These are phyloP conservation scores for Drosophila athabasca DNA, from an alignment of 1,140 invertebrate species.

Conservation along the genomic window DNA sequence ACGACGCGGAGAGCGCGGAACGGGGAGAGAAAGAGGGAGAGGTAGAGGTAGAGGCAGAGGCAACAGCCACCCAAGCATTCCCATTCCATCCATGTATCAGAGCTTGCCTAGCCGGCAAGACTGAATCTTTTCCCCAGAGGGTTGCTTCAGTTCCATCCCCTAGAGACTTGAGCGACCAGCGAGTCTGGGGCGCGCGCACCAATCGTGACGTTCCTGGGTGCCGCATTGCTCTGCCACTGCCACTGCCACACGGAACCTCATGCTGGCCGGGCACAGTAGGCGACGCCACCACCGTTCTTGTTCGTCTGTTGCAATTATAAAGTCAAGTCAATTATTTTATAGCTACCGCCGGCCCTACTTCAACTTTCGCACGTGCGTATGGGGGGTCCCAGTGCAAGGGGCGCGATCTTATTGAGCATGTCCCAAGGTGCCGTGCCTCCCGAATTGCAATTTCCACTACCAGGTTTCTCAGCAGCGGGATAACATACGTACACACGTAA, in stretches of 20 bases:
- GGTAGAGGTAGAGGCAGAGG: neutral
- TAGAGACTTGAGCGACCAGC: constrained; percentile 29
- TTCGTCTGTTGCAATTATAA: constrained; percentile 67
- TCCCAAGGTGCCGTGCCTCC: constrained; percentile 46
- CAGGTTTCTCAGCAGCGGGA: constrained; percentile 77
- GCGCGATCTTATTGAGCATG: constrained; percentile 34
- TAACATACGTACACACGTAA: constrained; percentile 14
- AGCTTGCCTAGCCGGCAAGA: constrained; percentile 31
- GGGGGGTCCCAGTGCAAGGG: constrained; percentile 65
- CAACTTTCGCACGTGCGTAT: constrained; percentile 77
- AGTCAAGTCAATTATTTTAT: constrained; percentile 78
- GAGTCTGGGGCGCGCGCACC: constrained; percentile 51
- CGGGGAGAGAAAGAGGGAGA: constrained; percentile 1
- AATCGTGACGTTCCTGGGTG: constrained; percentile 68
- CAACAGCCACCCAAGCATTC: constrained; percentile 60
- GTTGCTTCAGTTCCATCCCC: constrained; percentile 64
- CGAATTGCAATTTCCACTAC: constrained; percentile 52
- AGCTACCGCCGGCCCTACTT: constrained; percentile 6
- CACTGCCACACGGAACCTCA: constrained; percentile 37
- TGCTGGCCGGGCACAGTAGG: constrained; percentile 65
- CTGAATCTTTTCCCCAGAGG: constrained; percentile 60
- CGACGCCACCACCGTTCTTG: constrained; percentile 28
- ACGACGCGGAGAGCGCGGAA: constrained; percentile 6
- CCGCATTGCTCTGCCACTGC: constrained; percentile 15
- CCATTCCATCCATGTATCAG: constrained; percentile 41